Evolutionary conservation across 2,888 invertebrate species (phyloP).

Genomic region (Machimus rusticus): DNA sequence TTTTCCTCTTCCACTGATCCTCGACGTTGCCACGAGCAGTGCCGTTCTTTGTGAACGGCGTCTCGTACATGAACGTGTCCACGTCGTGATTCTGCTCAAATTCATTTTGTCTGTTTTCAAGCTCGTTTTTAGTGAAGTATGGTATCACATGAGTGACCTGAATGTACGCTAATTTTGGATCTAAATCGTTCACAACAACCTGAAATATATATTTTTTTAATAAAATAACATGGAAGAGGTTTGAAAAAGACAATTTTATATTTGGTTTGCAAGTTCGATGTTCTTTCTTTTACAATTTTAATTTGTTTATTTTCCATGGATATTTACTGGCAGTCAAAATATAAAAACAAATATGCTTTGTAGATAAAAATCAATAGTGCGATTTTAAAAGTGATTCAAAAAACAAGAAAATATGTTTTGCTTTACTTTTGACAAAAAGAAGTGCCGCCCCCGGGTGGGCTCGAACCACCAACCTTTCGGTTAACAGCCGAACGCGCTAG

Average conservation of each 20-base stretch:
- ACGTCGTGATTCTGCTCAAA: constrained; percentile 93
- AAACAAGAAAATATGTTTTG: too few relatives aligned
- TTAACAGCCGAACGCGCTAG: constrained; percentile 43
- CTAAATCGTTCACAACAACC: constrained; percentile 79
- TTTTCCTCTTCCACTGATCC: constrained; percentile 90
- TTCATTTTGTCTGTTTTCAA: constrained; percentile 77
- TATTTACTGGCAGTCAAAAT: too few relatives aligned
- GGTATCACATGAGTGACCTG: constrained; percentile 97
- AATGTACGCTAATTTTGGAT: constrained; percentile 86
- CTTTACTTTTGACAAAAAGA: too few relatives aligned
- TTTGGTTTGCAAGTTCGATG: too few relatives aligned
- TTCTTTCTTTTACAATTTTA: too few relatives aligned
- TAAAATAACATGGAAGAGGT: neutral
- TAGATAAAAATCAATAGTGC: too few relatives aligned
- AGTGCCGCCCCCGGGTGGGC: constrained; percentile 38
- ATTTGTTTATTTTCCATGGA: too few relatives aligned
- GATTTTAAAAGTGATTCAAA: too few relatives aligned
- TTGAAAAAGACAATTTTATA: too few relatives aligned
- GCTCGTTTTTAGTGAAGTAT: constrained; percentile 76
- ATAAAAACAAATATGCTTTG: too few relatives aligned
- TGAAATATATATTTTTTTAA: constrained; percentile 53
- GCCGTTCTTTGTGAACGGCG: constrained; percentile 89
- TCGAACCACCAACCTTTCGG: constrained; percentile 44
- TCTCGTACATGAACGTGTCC: constrained; percentile 90
- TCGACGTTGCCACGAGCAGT: constrained; percentile 80